A percentile compares a stretch with the other conserved stretches of the same genome.
Evolutionary conservation across 2,113 vertebrate species (phyloP).

Genomic region (Protobothrops flavoviridis): DNA sequence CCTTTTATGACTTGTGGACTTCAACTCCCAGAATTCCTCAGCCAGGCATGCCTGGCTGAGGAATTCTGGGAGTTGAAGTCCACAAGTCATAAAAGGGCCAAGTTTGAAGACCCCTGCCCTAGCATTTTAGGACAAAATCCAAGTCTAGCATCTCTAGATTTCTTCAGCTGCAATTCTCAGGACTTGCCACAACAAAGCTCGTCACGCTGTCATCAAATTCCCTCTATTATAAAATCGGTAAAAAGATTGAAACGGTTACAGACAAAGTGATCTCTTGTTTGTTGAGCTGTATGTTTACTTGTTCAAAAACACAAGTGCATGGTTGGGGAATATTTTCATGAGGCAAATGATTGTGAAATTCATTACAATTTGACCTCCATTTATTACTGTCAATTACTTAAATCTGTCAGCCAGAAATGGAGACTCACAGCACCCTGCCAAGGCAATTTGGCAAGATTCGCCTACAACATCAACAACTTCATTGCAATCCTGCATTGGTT

Average conservation of each 20-base stretch:
- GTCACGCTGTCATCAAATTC: background rate
- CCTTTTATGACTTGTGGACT: too few species aligned
- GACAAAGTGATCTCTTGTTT: background rate
- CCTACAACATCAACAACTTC: background rate
- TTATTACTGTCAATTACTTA: background rate
- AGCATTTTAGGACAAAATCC: background rate
- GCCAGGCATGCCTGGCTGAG: too few species aligned
- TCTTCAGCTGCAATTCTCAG: background rate
- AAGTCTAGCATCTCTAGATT: background rate
- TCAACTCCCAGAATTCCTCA: too few species aligned
- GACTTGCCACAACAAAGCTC: background rate
- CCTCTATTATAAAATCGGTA: background rate
- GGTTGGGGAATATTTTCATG: background rate
- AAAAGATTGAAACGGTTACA: background rate
- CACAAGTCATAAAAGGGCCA: too few species aligned
- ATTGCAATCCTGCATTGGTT: background rate
- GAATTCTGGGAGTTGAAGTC: too few species aligned
- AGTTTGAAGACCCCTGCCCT: too few species aligned
- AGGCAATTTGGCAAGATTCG: background rate
- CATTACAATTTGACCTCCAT: background rate
- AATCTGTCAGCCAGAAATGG: background rate
- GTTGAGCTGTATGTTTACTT: background rate
- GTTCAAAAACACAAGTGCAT: background rate
- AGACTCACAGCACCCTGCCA: background rate
- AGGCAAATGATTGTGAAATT: background rate